These are phyloP conservation scores for Pseudochromis fuscus DNA, from an alignment of 2,797 vertebrate genomes.

Conservation along the genomic window DNA sequence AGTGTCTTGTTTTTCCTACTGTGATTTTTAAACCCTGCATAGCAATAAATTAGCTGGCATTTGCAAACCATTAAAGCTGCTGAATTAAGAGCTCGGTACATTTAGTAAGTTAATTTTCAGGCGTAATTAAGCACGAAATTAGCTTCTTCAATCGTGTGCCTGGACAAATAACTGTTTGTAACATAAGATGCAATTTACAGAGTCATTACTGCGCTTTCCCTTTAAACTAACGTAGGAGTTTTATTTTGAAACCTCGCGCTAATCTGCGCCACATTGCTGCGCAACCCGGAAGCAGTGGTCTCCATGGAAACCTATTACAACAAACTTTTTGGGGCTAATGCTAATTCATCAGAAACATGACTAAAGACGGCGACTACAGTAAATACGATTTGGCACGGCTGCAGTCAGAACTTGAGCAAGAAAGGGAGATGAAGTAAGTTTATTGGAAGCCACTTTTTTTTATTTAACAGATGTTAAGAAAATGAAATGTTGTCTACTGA, in stretches of 20 bases:
- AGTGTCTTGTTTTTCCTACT: slow-evolving; percentile 1
- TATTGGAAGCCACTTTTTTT: not conserved
- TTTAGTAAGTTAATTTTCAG: slow-evolving; percentile 4
- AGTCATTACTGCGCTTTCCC: not conserved
- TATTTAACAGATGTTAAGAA: not conserved
- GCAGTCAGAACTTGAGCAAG: slow-evolving; percentile 76
- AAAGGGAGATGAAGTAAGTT: slow-evolving; percentile 81
- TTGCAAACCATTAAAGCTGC: not conserved
- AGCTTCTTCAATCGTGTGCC: not conserved
- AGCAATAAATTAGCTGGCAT: not conserved
- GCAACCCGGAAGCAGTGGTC: slow-evolving; percentile 52
- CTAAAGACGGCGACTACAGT: slow-evolving; percentile 56
- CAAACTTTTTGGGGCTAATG: slow-evolving; percentile 39
- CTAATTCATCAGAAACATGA: slow-evolving; percentile 49
- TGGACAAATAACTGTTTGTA: not conserved
- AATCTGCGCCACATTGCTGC: no score
- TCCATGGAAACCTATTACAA: slow-evolving; percentile 62
- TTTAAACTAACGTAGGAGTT: not conserved
- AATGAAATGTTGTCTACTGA: not conserved
- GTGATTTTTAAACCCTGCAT: not conserved
- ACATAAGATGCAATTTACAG: not conserved
- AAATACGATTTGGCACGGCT: slow-evolving; percentile 67
- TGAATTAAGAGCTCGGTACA: not conserved
- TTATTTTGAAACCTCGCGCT: not conserved
- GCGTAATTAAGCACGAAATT: slow-evolving; percentile 4